These are phyloP conservation scores for Holacanthella duospinosa DNA, from an alignment of 2,888 invertebrate genomes.

Conservation along the genomic window DNA sequence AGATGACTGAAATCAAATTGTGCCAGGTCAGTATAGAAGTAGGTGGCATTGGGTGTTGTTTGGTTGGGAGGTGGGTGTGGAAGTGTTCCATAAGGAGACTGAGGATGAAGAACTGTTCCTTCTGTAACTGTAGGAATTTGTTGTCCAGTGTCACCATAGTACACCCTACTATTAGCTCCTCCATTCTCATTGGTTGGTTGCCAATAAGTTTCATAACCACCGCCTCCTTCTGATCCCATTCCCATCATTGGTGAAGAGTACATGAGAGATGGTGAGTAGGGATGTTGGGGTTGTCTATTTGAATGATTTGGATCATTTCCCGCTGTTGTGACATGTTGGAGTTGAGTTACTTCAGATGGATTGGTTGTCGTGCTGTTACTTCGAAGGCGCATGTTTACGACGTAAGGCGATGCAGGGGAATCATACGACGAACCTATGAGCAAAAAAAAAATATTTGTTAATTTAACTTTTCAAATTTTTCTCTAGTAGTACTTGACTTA, in stretches of 20 bases:
- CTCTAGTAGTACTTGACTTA: no score
- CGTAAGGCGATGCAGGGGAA: not conserved
- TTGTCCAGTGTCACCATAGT: not conserved
- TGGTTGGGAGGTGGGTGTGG: conserved; percentile 14
- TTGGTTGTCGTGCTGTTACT: not conserved
- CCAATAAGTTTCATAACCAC: not conserved
- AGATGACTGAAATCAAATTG: conserved; percentile 35
- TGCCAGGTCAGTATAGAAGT: conserved; percentile 32
- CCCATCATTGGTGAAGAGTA: not conserved
- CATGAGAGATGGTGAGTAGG: not conserved
- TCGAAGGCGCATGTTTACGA: not conserved
- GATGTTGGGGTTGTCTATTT: no score
- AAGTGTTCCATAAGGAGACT: not conserved
- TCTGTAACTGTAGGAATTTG: not conserved
- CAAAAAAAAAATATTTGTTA: no score
- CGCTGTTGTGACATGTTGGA: not conserved
- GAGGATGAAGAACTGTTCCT: not conserved
- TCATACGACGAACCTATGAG: not conserved
- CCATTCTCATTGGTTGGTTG: not conserved
- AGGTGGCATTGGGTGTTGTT: conserved; percentile 22
- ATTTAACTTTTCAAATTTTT: no score
- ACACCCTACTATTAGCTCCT: not conserved
- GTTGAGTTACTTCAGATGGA: not conserved
- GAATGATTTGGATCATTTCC: not conserved
- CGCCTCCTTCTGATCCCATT: not conserved